Percentiles rank a stretch among this genome's conserved stretches.
These are phyloP conservation scores for Cyprinodon tularosa DNA, from an alignment of 2,113 vertebrate genomes.

Conservation along the genomic window DNA sequence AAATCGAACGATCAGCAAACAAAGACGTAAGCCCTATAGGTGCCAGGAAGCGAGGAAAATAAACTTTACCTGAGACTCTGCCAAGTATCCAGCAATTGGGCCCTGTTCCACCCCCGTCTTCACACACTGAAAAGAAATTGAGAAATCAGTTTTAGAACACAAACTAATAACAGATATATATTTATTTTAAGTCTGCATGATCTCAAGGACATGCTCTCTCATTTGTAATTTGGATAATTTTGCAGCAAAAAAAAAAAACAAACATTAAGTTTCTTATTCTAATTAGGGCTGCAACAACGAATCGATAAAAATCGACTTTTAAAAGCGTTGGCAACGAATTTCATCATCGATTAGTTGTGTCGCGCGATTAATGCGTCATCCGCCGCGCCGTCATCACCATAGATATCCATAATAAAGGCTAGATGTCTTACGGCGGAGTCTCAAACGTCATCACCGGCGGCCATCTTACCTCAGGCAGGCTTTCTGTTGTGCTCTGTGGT, in stretches of 20 bases:
- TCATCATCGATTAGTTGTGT: no score
- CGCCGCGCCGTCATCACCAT: no score
- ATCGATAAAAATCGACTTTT: no score
- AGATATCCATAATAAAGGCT: no score
- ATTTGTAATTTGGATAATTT: background rate
- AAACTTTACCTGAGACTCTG: constrained; percentile 87
- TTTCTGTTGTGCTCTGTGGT: no score
- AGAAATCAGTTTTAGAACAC: background rate
- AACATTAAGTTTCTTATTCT: no score
- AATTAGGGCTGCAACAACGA: no score
- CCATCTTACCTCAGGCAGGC: no score
- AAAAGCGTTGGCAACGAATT: no score
- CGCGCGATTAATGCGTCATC: no score
- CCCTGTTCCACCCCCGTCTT: constrained; percentile 93
- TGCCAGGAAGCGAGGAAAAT: background rate
- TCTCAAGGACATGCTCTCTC: background rate
- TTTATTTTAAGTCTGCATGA: background rate
- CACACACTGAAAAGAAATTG: constrained; percentile 78
- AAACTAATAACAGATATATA: background rate
- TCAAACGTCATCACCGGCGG: no score
- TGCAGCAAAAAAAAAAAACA: background rate
- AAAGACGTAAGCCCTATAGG: background rate
- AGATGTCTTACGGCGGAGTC: no score
- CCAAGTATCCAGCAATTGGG: constrained; percentile 83
- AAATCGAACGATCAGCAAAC: background rate